A percentile compares a stretch with the other conserved stretches of the same genome.
Conservation (phyloP, 23 tunicate species). For the Ciona savignyi region DNA sequence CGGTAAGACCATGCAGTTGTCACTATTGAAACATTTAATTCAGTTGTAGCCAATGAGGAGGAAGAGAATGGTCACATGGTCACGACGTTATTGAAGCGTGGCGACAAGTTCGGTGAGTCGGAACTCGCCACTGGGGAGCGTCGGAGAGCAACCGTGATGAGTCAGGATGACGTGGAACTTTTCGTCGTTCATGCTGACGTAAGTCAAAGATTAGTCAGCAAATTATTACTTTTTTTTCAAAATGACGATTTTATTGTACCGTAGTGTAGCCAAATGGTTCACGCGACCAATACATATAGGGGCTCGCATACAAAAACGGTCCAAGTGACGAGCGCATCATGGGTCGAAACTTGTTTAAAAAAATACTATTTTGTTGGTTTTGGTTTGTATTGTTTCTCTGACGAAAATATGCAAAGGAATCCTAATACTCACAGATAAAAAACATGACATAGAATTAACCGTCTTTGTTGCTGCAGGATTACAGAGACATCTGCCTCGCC, state of each 20-base stretch:
- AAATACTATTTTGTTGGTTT: conserved; percentile 67
- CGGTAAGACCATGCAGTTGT: no score
- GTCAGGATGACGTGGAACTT: conserved; percentile 69
- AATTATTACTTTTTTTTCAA: conserved; percentile 63
- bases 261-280: no score
- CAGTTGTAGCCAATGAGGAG: conserved; percentile 87
- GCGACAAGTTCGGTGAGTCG: conserved; percentile 93
- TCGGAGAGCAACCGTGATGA: conserved; percentile 65
- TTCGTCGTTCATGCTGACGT: conserved; percentile 82
- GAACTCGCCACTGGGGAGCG: conserved; percentile 55
- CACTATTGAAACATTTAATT: no score
- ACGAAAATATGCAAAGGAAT: no score
- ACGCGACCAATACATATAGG: conserved; percentile 78
- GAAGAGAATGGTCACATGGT: conserved; percentile 78
- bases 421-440: no score
- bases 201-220: conserved; percentile 56
- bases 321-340: no score
- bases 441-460: no score
- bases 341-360: no score
- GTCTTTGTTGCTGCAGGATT: conserved; percentile 74
- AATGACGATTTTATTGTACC: conserved; percentile 60
- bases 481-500: conserved; percentile 55
- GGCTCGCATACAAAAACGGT: conserved; percentile 52
- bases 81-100: conserved; percentile 74
- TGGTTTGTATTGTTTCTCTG: no score